These are phyloP conservation scores for Temnothorax unifasciatus DNA, from an alignment of 2,888 invertebrate genomes.

Conservation along the genomic window DNA sequence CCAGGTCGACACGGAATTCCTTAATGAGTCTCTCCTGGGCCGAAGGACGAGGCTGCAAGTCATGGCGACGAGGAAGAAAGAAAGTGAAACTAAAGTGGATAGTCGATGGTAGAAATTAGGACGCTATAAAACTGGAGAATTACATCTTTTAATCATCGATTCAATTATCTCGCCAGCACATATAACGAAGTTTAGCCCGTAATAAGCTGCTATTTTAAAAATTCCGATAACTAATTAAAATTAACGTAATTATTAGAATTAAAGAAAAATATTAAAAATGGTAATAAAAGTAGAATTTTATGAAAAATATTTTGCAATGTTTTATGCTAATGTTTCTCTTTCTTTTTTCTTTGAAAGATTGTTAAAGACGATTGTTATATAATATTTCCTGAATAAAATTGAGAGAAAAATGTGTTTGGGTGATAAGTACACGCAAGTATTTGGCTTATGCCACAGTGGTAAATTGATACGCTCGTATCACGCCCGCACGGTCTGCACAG, in stretches of 20 bases:
- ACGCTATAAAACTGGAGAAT: not conserved
- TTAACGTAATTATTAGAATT: not conserved
- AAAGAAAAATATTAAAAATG: not conserved
- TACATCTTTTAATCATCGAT: constrained; percentile 22
- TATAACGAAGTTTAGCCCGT: not conserved
- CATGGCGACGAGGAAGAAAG: constrained; percentile 21
- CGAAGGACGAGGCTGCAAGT: constrained; percentile 45
- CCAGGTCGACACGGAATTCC: constrained; percentile 67
- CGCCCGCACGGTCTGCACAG: constrained; percentile 14
- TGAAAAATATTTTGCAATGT: not conserved
- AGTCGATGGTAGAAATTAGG: constrained; percentile 29
- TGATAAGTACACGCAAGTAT: not conserved
- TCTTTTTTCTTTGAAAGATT: not conserved
- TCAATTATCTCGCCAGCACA: not conserved
- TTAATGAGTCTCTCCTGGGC: constrained; percentile 60
- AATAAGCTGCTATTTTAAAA: not conserved
- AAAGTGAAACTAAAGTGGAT: not conserved
- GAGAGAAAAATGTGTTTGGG: not conserved
- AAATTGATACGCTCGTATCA: constrained; percentile 27
- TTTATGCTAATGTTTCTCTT: not conserved
- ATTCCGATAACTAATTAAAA: not conserved
- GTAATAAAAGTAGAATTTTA: not conserved
- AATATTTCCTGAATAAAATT: not conserved
- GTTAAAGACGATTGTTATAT: not conserved
- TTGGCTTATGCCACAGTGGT: not conserved